phyloP scores from a whole-genome alignment of 2,797 vertebrate genomes.

The Hozukius guyotensis region DNA sequence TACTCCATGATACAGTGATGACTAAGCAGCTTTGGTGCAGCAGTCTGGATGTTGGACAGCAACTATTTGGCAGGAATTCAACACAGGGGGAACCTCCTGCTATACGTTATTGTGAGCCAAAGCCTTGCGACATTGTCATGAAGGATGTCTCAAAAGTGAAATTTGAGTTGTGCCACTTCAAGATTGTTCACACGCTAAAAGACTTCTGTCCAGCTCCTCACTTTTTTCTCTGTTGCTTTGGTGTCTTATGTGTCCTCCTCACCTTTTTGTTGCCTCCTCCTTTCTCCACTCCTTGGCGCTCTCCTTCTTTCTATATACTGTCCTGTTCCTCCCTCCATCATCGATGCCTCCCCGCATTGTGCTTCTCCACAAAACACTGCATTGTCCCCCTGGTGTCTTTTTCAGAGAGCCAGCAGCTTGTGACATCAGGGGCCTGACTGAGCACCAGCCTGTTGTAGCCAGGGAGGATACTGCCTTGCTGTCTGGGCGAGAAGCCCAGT shows the following conservation, averaged over 20 bases:
- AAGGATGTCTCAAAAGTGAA: neutral
- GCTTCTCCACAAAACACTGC: constrained; percentile 36
- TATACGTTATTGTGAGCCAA: neutral
- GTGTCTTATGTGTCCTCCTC: neutral
- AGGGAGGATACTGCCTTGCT: constrained; percentile 31
- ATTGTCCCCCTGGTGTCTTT: constrained; percentile 44
- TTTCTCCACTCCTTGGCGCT: neutral
- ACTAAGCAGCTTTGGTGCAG: constrained; percentile 61
- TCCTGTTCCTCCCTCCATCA: neutral
- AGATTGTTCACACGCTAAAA: neutral
- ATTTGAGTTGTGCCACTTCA: neutral
- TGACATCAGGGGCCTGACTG: constrained; percentile 51
- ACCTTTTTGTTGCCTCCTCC: neutral
- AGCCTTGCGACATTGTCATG: neutral
- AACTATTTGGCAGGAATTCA: constrained; percentile 19
- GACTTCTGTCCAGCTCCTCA: neutral
- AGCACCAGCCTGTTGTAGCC: constrained; percentile 46
- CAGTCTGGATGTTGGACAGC: constrained; percentile 1
- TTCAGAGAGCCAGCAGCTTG: constrained; percentile 40
- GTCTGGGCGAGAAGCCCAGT: constrained; percentile 52
- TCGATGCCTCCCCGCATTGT: neutral
- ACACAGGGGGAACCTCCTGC: neutral
- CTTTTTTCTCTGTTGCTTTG: neutral
- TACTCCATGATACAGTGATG: constrained; percentile 34
- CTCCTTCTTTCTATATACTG: neutral